Evolutionary conservation across 2,888 invertebrate genomes (phyloP).

Genomic region (Watsonalla cultraria): DNA sequence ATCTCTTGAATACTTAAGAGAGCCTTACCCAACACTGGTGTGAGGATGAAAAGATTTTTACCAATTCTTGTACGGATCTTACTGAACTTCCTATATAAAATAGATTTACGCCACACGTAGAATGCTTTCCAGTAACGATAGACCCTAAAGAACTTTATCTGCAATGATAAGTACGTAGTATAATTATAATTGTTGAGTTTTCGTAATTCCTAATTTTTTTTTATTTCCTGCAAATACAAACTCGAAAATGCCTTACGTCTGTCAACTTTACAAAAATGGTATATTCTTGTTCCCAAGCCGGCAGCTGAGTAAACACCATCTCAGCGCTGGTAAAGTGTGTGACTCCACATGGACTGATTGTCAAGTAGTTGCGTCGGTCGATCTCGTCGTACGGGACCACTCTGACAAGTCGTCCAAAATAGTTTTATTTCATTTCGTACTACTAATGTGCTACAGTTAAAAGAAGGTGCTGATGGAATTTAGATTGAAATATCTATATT

Average conservation of each 20-base stretch:
- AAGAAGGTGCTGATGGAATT: too few species aligned
- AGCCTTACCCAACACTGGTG: slow-evolving; percentile 84
- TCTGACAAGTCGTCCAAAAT: slow-evolving; percentile 57
- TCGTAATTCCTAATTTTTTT: too few species aligned
- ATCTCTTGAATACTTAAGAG: slow-evolving; percentile 84
- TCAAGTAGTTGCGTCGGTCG: slow-evolving; percentile 85
- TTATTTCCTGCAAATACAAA: too few species aligned
- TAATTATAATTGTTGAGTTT: not conserved
- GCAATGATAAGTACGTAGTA: slow-evolving; percentile 15
- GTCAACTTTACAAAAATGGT: slow-evolving; percentile 87
- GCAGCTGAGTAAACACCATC: slow-evolving; percentile 87
- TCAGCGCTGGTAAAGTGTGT: slow-evolving; percentile 85
- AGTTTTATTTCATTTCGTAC: not conserved
- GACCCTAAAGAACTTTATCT: slow-evolving; percentile 83
- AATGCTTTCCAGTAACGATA: slow-evolving; percentile 90
- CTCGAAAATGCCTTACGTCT: slow-evolving; percentile 65
- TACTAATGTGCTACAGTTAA: too few species aligned
- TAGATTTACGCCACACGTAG: slow-evolving; percentile 87
- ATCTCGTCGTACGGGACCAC: slow-evolving; percentile 85
- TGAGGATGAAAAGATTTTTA: slow-evolving; percentile 85
- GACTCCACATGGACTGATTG: slow-evolving; percentile 90
- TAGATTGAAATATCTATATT: too few species aligned
- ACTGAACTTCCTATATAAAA: slow-evolving; percentile 83
- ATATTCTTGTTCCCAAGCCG: slow-evolving; percentile 90
- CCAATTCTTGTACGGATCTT: slow-evolving; percentile 79